Evolutionary conservation across 2,888 invertebrate species (phyloP).

Genomic region (Carterocephalus palaemon): DNA sequence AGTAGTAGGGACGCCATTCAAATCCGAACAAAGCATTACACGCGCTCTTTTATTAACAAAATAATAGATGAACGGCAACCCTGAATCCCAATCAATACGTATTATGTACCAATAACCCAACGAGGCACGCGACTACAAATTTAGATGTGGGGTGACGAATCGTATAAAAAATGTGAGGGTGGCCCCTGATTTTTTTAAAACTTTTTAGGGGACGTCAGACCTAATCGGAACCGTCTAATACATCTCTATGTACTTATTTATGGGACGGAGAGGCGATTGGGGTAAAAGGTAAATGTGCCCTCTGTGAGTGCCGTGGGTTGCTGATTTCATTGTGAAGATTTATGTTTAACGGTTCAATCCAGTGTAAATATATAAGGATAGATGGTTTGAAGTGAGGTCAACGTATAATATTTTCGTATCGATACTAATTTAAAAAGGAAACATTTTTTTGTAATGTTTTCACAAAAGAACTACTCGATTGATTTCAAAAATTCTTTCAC

Average conservation of each 20-base stretch:
- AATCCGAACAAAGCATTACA: no score
- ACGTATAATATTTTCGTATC: no score
- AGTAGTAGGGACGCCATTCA: no score
- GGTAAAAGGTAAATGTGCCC: constrained; percentile 29
- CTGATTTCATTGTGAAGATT: not conserved
- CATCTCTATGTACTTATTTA: constrained; percentile 61
- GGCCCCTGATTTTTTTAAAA: constrained; percentile 49
- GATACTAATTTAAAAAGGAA: no score
- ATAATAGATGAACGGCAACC: constrained; percentile 37
- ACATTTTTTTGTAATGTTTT: no score
- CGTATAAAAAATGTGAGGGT: constrained; percentile 52
- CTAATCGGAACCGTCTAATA: constrained; percentile 49
- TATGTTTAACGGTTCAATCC: no score
- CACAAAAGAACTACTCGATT: no score
- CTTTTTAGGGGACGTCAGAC: constrained; percentile 34
- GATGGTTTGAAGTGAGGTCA: no score
- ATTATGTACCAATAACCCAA: constrained; percentile 61
- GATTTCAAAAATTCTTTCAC: no score
- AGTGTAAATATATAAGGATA: no score
- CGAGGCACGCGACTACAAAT: constrained; percentile 38
- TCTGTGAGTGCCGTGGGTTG: constrained; percentile 28
- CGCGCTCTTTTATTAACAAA: no score
- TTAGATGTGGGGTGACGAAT: constrained; percentile 50
- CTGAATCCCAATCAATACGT: constrained; percentile 57
- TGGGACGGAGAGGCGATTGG: constrained; percentile 29